phyloP scores from a whole-genome alignment of 2,113 vertebrate genomes.

The Otocyon megalotis region DNA sequence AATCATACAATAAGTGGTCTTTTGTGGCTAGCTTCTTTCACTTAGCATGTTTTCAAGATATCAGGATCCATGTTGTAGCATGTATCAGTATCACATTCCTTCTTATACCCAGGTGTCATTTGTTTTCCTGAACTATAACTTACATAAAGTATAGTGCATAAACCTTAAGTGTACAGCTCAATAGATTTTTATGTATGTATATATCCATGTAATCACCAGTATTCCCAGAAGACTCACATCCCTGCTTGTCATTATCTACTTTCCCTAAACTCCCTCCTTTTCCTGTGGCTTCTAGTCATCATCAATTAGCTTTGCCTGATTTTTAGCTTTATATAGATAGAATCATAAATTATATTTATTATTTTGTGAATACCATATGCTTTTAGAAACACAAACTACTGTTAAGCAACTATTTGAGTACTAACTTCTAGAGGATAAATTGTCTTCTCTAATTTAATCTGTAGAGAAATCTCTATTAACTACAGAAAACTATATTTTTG shows the following conservation, averaged over 20 bases:
- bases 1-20: not conserved
- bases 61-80: not conserved
- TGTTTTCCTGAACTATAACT: constrained; percentile 18
- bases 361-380: constrained; percentile 13
- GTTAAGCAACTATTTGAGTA: not conserved
- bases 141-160: not conserved
- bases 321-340: not conserved
- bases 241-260: not conserved
- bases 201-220: not conserved
- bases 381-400: constrained; percentile 45
- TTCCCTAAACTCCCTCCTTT: not conserved
- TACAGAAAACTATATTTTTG: not conserved
- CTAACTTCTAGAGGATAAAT: not conserved
- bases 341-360: constrained; percentile 10
- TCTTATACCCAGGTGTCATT: not conserved
- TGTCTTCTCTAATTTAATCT: not conserved
- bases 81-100: not conserved
- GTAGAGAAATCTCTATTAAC: constrained; percentile 21
- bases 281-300: not conserved
- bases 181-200: not conserved
- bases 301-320: not conserved
- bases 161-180: not conserved
- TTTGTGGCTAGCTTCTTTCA: not conserved
- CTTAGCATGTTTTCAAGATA: constrained; percentile 30
- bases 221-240: not conserved